Evolutionary conservation across 1,140 invertebrate species (phyloP), one percentile per base, ranked within the genome.

Genomic region (Euura lappo): DNA sequence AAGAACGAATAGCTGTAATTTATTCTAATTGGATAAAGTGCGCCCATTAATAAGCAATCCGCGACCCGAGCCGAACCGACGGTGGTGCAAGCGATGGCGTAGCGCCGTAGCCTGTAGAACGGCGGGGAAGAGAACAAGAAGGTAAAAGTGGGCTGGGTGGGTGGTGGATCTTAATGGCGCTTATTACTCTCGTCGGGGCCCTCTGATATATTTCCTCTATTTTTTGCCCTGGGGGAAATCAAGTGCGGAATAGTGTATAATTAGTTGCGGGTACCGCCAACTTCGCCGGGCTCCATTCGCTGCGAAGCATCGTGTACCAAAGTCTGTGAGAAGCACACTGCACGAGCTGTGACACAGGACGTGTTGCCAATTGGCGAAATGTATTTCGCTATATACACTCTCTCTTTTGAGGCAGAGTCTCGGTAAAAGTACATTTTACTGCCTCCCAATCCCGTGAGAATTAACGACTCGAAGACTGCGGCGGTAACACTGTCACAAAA

Each of bases 211-310:
- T 85, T 80, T 80, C 81, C 80, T 83, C 81, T 83, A 86, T 86
- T 86, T 87, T 87, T 85, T 81, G 83, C 80, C 85, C 85, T 81
- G 80, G 81, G 85, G 85, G 85, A 87, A 87, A 87, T 87, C 85
- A 87, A 84, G 84, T 80, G 83, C 80, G 79, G 84, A 84, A 82
- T 82, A 83, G 80, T 79, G 80, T 80, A 86, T 87, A 87, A 87
- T 87, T 87, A 86, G 82, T 84, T 81, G 82, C 80, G 79, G 51
- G 83, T 80, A 78, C 78, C 71, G 75, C 70, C 51, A 60, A 60
- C 51, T 60, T 60, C 51, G 8, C 51, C 13, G 51, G 51, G 10
- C 51, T 60, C 51, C 51, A 60, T 60, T 28, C 28, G 28, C 28
- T 28, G 28, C 28, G 28, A 28, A 28, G 28, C 28, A 28, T 28